Base-by-base conservation (phyloP, 1,140 invertebrate genomes). In the Drosophila ironensis region DNA sequence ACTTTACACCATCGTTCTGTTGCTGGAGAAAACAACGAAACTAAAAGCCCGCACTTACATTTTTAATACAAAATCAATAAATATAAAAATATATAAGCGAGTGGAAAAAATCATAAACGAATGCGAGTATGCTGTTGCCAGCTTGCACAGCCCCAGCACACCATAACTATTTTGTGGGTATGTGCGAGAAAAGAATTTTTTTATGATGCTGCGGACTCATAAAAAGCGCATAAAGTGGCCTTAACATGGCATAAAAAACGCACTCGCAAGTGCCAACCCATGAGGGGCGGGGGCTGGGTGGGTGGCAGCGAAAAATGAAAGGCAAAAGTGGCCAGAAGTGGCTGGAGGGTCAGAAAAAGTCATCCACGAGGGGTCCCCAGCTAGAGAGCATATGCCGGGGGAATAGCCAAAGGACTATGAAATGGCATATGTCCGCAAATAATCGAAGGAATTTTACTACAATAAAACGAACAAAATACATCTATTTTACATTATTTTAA, bases 31-130 rank as follows among this genome's bases (percentile, higher is more conserved):
- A 53, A 64, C 20, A 52, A 67, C 52, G 51, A 56, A 80, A 80
- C 70, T 80, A 80, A 80, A 74, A 80, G 75, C 75, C 27, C 14
- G 69, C 78, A 82, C 70, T 82, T 77, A 84, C 78, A 82, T 84
- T 77, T 84, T 82, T 82, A 84, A 82, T 82, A 84, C 78, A 73
- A 84, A 82, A 82, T 82, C 78, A 84, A 82, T 82, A 84, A 73
- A 84, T 84, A 76, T 73, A 77, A 82, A 72, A 77, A 68, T 51
- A 53, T 50, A 72, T 41, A 52, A 48, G 30, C 19, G 44, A 28
- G 37, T 44, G 20, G 16, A 60, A 46, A 59, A 33, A 51, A 56
- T 40, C 54, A 50, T 70, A 61, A 41, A 38, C 44, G 35, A 41
- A 48, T 72, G 30, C 33, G 38, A 27, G 35, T 44, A 24, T 35